phyloP scores from a whole-genome alignment of 2,797 vertebrate species.

The Propithecus perrieri region DNA sequence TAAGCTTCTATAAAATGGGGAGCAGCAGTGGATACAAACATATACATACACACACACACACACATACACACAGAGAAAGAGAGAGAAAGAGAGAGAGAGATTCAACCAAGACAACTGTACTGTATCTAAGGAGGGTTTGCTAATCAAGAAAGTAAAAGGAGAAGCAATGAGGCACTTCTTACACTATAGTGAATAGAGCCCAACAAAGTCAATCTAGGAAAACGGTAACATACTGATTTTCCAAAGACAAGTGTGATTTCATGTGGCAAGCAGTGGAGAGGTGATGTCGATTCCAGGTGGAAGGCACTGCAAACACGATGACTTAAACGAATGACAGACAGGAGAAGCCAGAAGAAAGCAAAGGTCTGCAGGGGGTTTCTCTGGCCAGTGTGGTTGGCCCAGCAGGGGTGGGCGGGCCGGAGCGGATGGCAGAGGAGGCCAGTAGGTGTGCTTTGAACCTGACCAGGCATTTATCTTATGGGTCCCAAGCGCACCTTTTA shows the following conservation, averaged over 20 bases:
- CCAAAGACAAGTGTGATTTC: neutral
- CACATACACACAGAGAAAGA: too few relatives aligned
- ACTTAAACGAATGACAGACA: too few relatives aligned
- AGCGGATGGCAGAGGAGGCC: neutral
- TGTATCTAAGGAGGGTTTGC: neutral
- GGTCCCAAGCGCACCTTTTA: too few relatives aligned
- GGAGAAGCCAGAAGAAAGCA: neutral
- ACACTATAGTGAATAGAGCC: fast-evolving
- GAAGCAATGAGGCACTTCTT: neutral
- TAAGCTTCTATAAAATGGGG: neutral
- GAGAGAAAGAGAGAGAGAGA: neutral
- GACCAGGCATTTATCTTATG: fast-evolving
- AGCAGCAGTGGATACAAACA: neutral
- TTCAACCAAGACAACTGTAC: neutral
- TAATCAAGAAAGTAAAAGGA: neutral
- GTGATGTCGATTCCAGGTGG: fast-evolving
- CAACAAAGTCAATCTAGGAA: neutral
- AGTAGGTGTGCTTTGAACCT: neutral
- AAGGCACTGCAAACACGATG: fast-evolving
- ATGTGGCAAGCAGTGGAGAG: neutral
- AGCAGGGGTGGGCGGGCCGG: neutral
- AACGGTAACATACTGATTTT: neutral
- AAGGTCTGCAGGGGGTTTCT: too few relatives aligned
- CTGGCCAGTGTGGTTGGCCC: fast-evolving
- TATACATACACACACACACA: neutral